Base-by-base conservation (phyloP, 2,797 vertebrate species). In the Alauda arvensis region DNA sequence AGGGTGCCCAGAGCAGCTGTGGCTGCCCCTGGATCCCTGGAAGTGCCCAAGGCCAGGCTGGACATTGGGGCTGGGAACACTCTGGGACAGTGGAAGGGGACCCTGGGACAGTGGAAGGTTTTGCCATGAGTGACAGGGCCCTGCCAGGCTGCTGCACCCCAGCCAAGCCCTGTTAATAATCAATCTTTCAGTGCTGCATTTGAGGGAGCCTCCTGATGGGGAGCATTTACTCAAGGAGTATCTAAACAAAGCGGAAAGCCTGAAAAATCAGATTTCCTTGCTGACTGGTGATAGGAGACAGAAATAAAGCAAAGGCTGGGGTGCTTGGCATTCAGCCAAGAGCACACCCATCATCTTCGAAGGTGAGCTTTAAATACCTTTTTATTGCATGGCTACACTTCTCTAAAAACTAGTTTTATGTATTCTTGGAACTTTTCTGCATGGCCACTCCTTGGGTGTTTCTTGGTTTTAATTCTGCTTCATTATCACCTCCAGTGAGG, bases 61-160 rank as follows among this genome's bases (percentile, higher is more conserved):
- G 55, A 7, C 0, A 0, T 18, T 21, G 43, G 53, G 28, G 33
- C 25, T 37, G 2, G 29, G 61, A 20, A 52, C 43, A 25, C 0
- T 3, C 34, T 6, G 37, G 25, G 0, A 52, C 40, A 40, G 40
- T 40, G 40, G 40, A 8, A 40, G 40, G 40, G 5, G 40, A 15
- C 40, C 29, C 43, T 34, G 57, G 49, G 24, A 1, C 4, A 5
- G 37, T 6, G 33, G 28, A 8, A 15, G 42, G 31, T 3, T 71
- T 34, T 52, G 69, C 28, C 24, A 17, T 0, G 18, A 7, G 39
- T 16, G 43, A 10, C 2, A 18, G 55, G 19, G 13, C 40, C 31
- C 70, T 68, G 40, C 51, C 15, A n/a, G 20, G 66, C 61, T 57
- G 56, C 87, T 39, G 61, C 43, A 26, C 21, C 31, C 63, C 60